Evolutionary conservation across 2,797 vertebrate species (phyloP).

Genomic region (Trachurus trachurus): DNA sequence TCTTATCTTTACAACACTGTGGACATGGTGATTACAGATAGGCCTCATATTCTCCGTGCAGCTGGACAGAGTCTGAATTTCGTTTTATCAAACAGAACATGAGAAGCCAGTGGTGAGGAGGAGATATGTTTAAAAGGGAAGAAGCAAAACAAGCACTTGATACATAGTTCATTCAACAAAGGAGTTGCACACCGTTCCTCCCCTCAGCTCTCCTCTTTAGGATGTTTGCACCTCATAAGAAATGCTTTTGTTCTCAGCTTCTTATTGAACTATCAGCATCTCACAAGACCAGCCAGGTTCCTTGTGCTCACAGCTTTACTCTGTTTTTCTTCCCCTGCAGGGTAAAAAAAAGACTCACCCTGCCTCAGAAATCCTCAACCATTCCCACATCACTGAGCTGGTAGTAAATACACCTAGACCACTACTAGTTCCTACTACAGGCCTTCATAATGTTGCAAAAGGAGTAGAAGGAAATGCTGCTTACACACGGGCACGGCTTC

Average conservation of each 20-base stretch:
- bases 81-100: conserved; percentile 39
- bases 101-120: conserved; percentile 1
- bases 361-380: not conserved
- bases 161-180: not conserved
- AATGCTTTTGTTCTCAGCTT: conserved; percentile 15
- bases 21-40: conserved; percentile 46
- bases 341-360: not conserved
- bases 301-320: conserved; percentile 24
- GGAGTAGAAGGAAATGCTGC: conserved; percentile 74
- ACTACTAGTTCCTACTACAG: conserved; percentile 10
- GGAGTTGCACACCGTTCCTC: not conserved
- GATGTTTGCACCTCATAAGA: conserved; percentile 8
- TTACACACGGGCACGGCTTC: conserved; percentile 96
- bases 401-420: not conserved
- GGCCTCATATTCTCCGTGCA: conserved; percentile 31
- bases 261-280: conserved; percentile 18
- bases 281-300: conserved; percentile 17
- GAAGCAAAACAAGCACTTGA: conserved; percentile 20
- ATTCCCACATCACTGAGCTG: not conserved
- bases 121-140: not conserved
- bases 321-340: conserved; percentile 24
- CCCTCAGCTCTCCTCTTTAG: not conserved
- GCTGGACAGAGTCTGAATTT: conserved; percentile 47
- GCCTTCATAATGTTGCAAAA: not conserved
- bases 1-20: conserved; percentile 68